Evolutionary conservation across 2,113 vertebrate species (phyloP).

Genomic region (Protobothrops flavoviridis): DNA sequence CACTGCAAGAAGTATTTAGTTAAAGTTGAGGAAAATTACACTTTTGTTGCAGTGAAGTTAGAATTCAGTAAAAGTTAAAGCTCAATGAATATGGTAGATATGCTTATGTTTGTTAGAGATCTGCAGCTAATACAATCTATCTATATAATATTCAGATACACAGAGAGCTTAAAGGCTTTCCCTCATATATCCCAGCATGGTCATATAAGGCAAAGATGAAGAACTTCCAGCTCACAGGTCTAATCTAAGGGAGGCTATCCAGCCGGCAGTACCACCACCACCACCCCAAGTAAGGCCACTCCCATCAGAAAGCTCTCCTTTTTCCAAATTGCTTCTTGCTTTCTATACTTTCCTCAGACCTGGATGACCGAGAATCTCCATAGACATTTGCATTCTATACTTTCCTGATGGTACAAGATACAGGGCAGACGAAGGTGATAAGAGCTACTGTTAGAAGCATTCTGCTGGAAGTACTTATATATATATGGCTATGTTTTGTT

Average conservation of each 20-base stretch:
- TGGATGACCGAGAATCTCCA: no score
- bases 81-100: neutral
- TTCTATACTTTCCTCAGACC: neutral
- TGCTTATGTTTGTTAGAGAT: neutral
- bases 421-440: neutral
- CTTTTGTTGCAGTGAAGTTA: neutral
- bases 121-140: neutral
- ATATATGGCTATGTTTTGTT: neutral
- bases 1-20: neutral
- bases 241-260: neutral
- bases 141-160: neutral
- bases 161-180: neutral
- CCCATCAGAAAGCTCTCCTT: neutral
- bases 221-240: neutral
- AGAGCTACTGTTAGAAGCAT: neutral
- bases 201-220: neutral
- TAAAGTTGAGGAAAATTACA: neutral
- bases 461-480: neutral
- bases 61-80: neutral
- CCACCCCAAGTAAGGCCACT: neutral
- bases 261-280: neutral
- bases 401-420: neutral
- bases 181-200: neutral
- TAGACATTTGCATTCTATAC: neutral
- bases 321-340: neutral